phyloP scores from a whole-genome alignment of 2,113 vertebrate species.

The Cebus imitator region DNA sequence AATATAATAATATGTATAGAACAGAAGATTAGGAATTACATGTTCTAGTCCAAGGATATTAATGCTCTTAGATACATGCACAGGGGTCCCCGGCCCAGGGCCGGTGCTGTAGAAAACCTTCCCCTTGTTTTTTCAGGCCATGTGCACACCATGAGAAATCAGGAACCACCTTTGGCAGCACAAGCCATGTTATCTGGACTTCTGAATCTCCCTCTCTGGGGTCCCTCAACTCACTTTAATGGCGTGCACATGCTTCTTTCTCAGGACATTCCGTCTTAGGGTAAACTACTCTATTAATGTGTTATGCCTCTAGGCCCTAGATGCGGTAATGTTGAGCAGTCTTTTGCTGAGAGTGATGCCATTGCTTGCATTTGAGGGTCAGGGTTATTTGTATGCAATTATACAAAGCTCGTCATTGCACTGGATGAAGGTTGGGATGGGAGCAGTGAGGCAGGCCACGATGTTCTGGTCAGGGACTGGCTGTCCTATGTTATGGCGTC shows the following conservation, averaged over 20 bases:
- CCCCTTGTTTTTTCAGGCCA: background rate
- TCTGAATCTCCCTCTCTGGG: background rate
- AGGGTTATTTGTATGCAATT: background rate
- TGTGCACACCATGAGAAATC: no score
- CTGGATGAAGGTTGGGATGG: background rate
- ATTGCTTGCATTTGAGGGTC: background rate
- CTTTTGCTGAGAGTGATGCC: background rate
- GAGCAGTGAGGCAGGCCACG: background rate
- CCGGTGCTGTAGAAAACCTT: background rate
- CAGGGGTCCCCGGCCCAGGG: rapidly evolving
- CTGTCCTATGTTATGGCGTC: background rate
- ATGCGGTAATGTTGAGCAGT: background rate
- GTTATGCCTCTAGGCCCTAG: background rate
- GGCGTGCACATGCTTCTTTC: background rate
- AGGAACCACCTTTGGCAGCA: background rate
- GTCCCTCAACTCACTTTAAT: background rate
- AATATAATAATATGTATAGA: background rate
- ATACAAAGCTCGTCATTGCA: background rate
- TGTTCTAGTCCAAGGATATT: background rate
- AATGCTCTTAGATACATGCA: background rate
- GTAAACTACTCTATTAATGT: background rate
- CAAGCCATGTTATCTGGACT: background rate
- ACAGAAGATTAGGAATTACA: background rate
- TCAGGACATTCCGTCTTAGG: rapidly evolving
- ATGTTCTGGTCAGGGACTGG: background rate